A percentile compares a stretch with the other conserved stretches of the same genome.
Evolutionary conservation across 2,113 vertebrate species (phyloP).

Genomic region (Macquaria australasica): DNA sequence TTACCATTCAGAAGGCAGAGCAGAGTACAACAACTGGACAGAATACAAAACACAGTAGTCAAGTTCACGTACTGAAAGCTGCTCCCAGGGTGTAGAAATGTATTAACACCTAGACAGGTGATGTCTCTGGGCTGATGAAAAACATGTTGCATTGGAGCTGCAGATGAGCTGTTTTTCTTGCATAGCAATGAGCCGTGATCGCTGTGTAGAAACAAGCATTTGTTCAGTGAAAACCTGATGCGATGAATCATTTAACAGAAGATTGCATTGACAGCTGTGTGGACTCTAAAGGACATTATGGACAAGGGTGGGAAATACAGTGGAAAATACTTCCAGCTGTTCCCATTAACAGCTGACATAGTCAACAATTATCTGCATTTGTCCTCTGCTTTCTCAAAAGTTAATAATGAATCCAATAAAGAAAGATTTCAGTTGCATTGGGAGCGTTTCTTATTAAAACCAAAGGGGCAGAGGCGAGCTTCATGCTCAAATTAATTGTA

Average conservation of each 20-base stretch:
- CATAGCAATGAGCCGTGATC: neutral
- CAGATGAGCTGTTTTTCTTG: slow-evolving; percentile 10
- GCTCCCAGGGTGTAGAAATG: slow-evolving; percentile 14
- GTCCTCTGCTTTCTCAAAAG: slow-evolving; percentile 26
- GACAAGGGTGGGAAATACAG: slow-evolving; percentile 20
- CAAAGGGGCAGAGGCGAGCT: slow-evolving; percentile 33
- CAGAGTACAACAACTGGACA: slow-evolving; percentile 24
- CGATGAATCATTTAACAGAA: slow-evolving; percentile 32
- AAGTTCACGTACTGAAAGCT: slow-evolving; percentile 26
- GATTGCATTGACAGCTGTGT: slow-evolving; percentile 36
- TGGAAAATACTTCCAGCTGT: slow-evolving; percentile 33
- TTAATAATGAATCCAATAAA: slow-evolving; percentile 37
- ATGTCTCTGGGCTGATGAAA: slow-evolving; percentile 9
- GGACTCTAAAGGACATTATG: slow-evolving; percentile 14
- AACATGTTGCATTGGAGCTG: slow-evolving; percentile 13
- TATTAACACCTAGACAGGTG: slow-evolving; percentile 10
- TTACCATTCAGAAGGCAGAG: slow-evolving; percentile 39
- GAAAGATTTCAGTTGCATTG: slow-evolving; percentile 18
- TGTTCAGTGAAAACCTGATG: slow-evolving; percentile 21
- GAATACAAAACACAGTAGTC: slow-evolving; percentile 40
- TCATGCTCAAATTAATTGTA: slow-evolving; percentile 45
- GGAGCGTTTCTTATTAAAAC: slow-evolving; percentile 50
- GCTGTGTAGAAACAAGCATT: neutral
- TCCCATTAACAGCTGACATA: neutral
- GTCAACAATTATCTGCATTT: slow-evolving; percentile 12